These are phyloP conservation scores for Mormyrus iriodes DNA, from an alignment of 2,113 vertebrate genomes.

Conservation along the genomic window DNA sequence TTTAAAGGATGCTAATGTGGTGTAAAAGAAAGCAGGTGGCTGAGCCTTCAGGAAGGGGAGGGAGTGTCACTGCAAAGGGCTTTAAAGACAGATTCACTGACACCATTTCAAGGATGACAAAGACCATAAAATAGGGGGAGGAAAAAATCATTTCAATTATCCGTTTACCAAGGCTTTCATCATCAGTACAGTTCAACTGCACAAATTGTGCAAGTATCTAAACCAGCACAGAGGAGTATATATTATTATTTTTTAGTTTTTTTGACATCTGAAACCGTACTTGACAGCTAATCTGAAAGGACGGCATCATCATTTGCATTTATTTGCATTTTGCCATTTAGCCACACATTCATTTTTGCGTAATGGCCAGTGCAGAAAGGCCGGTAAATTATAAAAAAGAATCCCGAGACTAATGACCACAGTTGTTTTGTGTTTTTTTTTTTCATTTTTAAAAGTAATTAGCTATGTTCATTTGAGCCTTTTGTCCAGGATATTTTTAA, in stretches of 20 bases:
- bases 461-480: background rate
- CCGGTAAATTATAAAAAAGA: background rate
- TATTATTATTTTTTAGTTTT: background rate
- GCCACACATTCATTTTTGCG: background rate
- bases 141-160: background rate
- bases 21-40: background rate
- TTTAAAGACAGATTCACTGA: background rate
- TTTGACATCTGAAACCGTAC: background rate
- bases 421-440: background rate
- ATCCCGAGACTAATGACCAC: background rate
- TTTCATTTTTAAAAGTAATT: background rate
- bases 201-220: background rate
- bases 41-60: background rate
- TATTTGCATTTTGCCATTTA: background rate
- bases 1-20: slow-evolving; percentile 19
- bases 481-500: background rate
- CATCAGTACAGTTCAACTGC: background rate
- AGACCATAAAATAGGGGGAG: background rate
- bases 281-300: background rate
- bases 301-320: background rate
- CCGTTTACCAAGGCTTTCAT: background rate
- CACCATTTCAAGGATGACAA: background rate
- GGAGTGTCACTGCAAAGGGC: background rate
- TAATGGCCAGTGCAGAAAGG: background rate
- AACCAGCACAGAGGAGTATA: background rate